These are phyloP conservation scores for Tetranychus piercei DNA, from an alignment of 2,888 invertebrate species.

Conservation along the genomic window DNA sequence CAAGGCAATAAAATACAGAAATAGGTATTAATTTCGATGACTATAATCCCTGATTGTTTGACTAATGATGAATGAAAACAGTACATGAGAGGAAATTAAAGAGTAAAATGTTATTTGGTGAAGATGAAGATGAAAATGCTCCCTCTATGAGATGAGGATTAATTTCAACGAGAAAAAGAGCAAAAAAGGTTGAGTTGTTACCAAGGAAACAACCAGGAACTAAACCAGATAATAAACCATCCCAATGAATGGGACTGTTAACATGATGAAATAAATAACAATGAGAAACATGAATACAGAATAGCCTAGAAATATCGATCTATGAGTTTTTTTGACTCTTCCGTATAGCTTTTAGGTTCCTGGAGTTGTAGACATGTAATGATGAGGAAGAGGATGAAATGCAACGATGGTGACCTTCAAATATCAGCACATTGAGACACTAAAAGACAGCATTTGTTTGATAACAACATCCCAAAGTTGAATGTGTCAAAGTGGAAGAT, in stretches of 20 bases:
- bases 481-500: not conserved
- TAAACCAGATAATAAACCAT: not conserved
- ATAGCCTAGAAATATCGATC: not conserved
- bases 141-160: not conserved
- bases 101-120: too few relatives aligned
- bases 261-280: not conserved
- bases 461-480: not conserved
- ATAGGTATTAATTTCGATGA: too few relatives aligned
- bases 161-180: not conserved
- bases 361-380: too few relatives aligned
- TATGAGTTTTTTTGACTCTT: not conserved
- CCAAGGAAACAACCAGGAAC: not conserved
- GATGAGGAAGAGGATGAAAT: too few relatives aligned
- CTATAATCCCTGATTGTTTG: too few relatives aligned
- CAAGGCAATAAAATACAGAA: too few relatives aligned
- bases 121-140: slow-evolving; percentile 13
- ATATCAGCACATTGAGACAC: not conserved
- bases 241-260: not conserved
- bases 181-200: not conserved
- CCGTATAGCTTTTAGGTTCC: not conserved
- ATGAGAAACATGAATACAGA: not conserved
- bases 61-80: too few relatives aligned
- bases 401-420: not conserved
- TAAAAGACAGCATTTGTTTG: not conserved
- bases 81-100: too few relatives aligned